Evolutionary conservation across 1,140 invertebrate species (phyloP).

Genomic region (Nilaparvata lugens): DNA sequence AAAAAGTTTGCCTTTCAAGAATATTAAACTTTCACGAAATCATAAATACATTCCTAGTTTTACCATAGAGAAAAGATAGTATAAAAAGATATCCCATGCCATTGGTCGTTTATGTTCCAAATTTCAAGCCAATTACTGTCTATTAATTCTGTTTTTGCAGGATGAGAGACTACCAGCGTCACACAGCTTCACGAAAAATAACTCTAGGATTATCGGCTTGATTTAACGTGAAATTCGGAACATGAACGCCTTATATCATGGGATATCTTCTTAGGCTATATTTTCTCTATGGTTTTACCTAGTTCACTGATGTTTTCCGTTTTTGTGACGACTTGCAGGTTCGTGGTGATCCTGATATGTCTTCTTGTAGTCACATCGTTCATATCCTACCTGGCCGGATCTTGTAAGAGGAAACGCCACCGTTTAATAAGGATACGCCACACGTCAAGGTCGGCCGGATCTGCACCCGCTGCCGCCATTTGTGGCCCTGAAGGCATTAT

Average conservation of each 20-base stretch:
- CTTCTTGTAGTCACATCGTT: slow-evolving; percentile 25
- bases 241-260: no score
- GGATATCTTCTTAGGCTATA: no score
- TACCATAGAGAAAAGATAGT: no score
- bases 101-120: no score
- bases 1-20: background rate
- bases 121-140: no score
- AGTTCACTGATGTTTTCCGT: background rate
- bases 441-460: slow-evolving; percentile 13
- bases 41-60: background rate
- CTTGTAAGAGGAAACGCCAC: slow-evolving; percentile 26
- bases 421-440: slow-evolving; percentile 26
- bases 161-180: no score
- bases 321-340: slow-evolving; percentile 19
- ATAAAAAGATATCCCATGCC: no score
- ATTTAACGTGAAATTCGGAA: slow-evolving; percentile 9
- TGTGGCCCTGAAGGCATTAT: slow-evolving; percentile 26
- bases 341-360: slow-evolving; percentile 23
- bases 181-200: no score
- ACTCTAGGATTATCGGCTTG: background rate
- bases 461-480: slow-evolving; percentile 16
- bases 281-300: no score
- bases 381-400: slow-evolving; percentile 22
- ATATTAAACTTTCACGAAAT: background rate
- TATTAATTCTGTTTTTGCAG: background rate